Percentiles rank a stretch among this genome's conserved stretches.
Conservation (phyloP, 1,140 invertebrate species). For the Pissodes strobi region DNA sequence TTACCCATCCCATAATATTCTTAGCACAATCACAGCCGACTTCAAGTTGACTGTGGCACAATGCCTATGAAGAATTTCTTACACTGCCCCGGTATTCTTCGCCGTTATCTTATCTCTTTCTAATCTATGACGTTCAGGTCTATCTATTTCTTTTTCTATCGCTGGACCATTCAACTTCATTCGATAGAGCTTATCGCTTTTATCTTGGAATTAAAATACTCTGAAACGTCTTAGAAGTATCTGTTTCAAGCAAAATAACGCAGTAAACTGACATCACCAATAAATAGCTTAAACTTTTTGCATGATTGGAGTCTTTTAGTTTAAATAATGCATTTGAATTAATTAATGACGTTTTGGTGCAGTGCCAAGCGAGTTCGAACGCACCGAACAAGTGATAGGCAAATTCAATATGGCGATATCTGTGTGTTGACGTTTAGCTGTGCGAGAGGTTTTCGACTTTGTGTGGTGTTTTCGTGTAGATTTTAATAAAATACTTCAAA, state of each 20-base stretch:
- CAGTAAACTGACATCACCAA: neutral
- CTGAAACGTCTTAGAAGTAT: neutral
- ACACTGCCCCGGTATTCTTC: too few relatives aligned
- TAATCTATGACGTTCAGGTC: neutral
- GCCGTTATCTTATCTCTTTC: slow-evolving; percentile 12
- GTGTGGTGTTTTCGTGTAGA: too few relatives aligned
- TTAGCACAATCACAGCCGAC: too few relatives aligned
- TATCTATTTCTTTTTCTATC: neutral
- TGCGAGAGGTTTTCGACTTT: slow-evolving; percentile 12
- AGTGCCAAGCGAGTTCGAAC: slow-evolving; percentile 12
- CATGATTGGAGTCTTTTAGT: neutral
- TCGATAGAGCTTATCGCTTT: neutral
- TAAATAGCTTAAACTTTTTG: neutral
- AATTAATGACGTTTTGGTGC: neutral
- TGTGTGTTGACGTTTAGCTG: slow-evolving; percentile 21
- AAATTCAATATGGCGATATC: slow-evolving; percentile 35
- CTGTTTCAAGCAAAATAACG: neutral
- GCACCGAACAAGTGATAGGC: slow-evolving; percentile 4
- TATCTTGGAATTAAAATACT: neutral
- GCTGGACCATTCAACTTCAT: slow-evolving; percentile 1
- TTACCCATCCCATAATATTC: too few relatives aligned
- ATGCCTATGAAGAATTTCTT: too few relatives aligned
- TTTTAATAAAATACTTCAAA: too few relatives aligned
- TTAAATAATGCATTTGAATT: neutral
- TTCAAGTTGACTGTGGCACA: too few relatives aligned